Evolutionary conservation across 1,140 invertebrate species (phyloP).

Genomic region (Drosophila nigrodunni): DNA sequence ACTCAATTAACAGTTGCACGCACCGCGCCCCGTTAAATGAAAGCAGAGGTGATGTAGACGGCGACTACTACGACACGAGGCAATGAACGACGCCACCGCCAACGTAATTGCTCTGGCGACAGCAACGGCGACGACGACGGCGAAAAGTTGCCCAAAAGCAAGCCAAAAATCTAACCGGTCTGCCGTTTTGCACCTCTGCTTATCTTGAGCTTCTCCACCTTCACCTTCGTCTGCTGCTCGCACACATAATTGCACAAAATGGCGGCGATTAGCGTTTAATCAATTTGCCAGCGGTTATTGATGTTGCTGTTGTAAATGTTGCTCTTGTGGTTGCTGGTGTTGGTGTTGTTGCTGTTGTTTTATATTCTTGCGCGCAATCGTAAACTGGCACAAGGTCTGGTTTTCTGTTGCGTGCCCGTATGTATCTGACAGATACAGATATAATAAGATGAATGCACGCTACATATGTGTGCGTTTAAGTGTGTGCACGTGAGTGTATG

Average conservation of each 20-base stretch:
- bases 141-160: constrained; percentile 51
- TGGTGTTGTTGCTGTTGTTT: constrained; percentile 33
- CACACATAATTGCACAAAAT: constrained; percentile 69
- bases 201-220: neutral
- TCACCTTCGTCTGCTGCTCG: neutral
- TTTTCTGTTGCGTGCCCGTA: constrained; percentile 52
- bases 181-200: neutral
- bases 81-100: constrained; percentile 69
- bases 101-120: constrained; percentile 55
- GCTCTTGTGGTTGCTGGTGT: constrained; percentile 24
- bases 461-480: constrained; percentile 21
- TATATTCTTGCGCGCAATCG: constrained; percentile 65
- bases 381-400: constrained; percentile 81
- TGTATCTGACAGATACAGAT: constrained; percentile 52
- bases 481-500: too few species aligned
- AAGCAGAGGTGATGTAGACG: constrained; percentile 7
- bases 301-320: constrained; percentile 5
- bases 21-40: constrained; percentile 23
- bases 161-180: constrained; percentile 31
- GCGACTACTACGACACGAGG: constrained; percentile 38
- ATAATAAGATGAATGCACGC: constrained; percentile 52
- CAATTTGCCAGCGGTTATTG: constrained; percentile 63
- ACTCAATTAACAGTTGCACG: constrained; percentile 71
- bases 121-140: constrained; percentile 21
- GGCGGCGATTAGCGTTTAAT: constrained; percentile 77